Conservation (phyloP, 1,140 invertebrate species). For the Episyrphus balteatus region DNA sequence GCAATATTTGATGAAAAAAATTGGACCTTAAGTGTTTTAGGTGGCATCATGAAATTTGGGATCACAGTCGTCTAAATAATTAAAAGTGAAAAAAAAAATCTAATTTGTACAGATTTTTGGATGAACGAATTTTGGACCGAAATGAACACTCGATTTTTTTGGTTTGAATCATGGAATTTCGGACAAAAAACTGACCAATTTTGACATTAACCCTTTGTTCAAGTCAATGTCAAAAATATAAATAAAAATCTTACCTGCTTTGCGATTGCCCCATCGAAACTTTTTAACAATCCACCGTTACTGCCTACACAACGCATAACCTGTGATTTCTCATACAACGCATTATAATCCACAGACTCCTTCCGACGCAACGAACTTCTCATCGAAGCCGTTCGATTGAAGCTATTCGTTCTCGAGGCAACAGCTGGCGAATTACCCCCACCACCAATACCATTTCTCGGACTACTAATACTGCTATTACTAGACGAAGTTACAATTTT, state of each 20-base stretch:
- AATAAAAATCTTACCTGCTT: not conserved
- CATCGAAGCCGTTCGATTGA: not conserved
- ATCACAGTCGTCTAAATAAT: too few relatives aligned
- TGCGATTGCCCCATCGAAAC: not conserved
- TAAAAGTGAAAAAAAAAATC: too few relatives aligned
- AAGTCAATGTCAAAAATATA: not conserved
- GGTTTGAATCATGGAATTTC: too few relatives aligned
- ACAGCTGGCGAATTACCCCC: not conserved
- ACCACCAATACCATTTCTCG: not conserved
- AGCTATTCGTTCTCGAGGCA: not conserved
- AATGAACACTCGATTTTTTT: too few relatives aligned
- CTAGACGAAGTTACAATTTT: not conserved
- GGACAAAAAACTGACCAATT: too few relatives aligned
- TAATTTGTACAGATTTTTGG: too few relatives aligned
- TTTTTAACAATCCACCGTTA: not conserved
- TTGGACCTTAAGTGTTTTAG: too few relatives aligned
- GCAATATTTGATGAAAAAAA: too few relatives aligned
- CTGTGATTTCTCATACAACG: slow-evolving; percentile 1
- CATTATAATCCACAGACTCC: slow-evolving; percentile 1
- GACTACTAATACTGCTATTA: not conserved
- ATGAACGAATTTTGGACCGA: too few relatives aligned
- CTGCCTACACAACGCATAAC: not conserved
- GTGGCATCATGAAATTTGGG: too few relatives aligned
- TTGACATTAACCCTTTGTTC: too few relatives aligned
- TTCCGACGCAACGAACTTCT: slow-evolving; percentile 1